These are phyloP conservation scores for Scatophagus argus DNA, from an alignment of 2,113 vertebrate genomes.

Conservation along the genomic window DNA sequence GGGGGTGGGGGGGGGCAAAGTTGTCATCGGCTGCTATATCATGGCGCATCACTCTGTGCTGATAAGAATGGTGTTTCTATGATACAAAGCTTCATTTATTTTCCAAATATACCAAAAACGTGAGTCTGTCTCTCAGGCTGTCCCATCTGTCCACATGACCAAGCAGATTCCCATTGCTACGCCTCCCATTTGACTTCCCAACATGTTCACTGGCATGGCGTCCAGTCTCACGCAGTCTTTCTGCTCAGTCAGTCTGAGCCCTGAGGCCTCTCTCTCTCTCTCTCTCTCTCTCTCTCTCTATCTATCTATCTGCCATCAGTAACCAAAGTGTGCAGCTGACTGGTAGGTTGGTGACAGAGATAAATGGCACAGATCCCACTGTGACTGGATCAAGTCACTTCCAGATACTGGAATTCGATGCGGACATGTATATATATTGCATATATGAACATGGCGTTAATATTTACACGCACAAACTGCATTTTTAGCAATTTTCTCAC, in stretches of 20 bases:
- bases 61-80: background rate
- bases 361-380: constrained; percentile 50
- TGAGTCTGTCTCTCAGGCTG: background rate
- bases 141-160: constrained; percentile 58
- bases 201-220: constrained; percentile 54
- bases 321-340: constrained; percentile 62
- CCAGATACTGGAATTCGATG: constrained; percentile 22
- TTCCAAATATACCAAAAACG: constrained; percentile 14
- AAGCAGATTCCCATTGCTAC: background rate
- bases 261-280: constrained; percentile 5
- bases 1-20: constrained; percentile 5
- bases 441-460: too few relatives aligned
- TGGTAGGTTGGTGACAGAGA: constrained; percentile 59
- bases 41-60: background rate
- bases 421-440: too few relatives aligned
- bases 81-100: background rate
- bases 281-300: constrained; percentile 6
- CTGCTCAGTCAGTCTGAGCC: constrained; percentile 54
- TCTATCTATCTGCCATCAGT: constrained; percentile 29
- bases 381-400: constrained; percentile 51
- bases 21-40: constrained; percentile 12
- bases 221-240: constrained; percentile 26
- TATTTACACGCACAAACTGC: background rate
- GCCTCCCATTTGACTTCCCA: constrained; percentile 24
- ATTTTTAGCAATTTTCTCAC: constrained; percentile 2